Evolutionary conservation across 2,888 invertebrate species (phyloP), one percentile per base, ranked within the genome.

Genomic region (Xanthorhoe designata): DNA sequence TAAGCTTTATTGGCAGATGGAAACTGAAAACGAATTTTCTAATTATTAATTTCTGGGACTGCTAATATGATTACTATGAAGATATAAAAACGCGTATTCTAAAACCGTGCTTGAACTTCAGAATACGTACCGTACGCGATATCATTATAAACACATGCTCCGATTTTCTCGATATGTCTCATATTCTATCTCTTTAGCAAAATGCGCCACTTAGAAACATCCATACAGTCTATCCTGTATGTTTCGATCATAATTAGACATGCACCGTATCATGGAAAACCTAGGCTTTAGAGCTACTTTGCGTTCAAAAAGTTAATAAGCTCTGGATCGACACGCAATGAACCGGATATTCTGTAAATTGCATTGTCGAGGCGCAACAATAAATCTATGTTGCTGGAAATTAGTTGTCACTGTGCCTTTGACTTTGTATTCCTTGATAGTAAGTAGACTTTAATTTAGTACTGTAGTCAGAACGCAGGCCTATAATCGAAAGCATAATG

Each of bases 331-430:
- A 67, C 67, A 70, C 71, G 64, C 64, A 57, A 68, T 9, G 38
- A 47, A 60, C 69, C 64, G 62, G 59, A 68, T 66, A 62, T 63
- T 53, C 54, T n/a, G 70, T 62, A 62, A 72, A 71, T 68, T 68
- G 62, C 60, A 64, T 68, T 69, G 67, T 69, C 69, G 35, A 66
- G 51, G 57, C 42, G 54, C 32, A 60, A 19, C 56, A 24, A 71
- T 73, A 73, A 73, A 73, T 73, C 69, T 68, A 59, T 53, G 17
- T 55, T 52, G 42, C 49, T 60, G 17, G 59, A 61, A 70, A 69
- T 65, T 68, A 52, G 65, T 60, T 66, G 66, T 57, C 63, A 66
- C 55, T 68, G 57, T 52, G 47, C 42, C 29, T 55, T 47, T 56
- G 13, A 45, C 57, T 47, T 17, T 15, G 47, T 47, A 47, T 47